phyloP scores from a whole-genome alignment of 2,797 vertebrate genomes.

The Carapus acus region DNA sequence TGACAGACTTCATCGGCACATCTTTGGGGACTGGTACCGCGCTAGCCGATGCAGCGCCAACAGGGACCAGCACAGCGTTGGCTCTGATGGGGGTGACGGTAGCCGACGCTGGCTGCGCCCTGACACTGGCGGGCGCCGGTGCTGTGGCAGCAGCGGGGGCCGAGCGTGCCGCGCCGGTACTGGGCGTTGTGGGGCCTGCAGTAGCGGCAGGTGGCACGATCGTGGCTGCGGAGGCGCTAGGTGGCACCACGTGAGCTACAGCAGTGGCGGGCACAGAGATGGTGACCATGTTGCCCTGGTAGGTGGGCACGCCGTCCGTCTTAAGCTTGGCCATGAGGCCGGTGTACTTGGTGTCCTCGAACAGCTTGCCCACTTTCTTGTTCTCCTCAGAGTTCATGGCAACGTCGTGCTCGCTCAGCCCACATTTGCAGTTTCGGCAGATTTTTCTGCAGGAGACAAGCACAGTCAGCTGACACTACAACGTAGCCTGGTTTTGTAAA shows the following conservation, averaged over 20 bases:
- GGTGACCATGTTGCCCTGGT: constrained; percentile 84
- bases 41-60: constrained; percentile 64
- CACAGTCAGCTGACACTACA: too few relatives aligned
- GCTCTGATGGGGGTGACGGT: constrained; percentile 32
- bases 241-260: constrained; percentile 36
- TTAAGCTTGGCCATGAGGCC: constrained; percentile 94
- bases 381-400: constrained; percentile 84
- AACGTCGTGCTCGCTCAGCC: constrained; percentile 89
- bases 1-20: constrained; percentile 80
- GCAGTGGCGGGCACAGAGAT: constrained; percentile 78
- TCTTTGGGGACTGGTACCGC: constrained; percentile 78
- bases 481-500: too few relatives aligned
- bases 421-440: constrained; percentile 96
- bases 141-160: not conserved
- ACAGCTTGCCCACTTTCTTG: constrained; percentile 91
- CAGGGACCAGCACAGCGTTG: constrained; percentile 26
- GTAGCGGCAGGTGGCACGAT: constrained; percentile 20
- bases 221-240: constrained; percentile 19
- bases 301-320: constrained; percentile 82
- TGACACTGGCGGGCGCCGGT: not conserved
- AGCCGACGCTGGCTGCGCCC: not conserved
- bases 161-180: too few relatives aligned
- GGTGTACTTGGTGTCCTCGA: constrained; percentile 96
- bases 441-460: constrained; percentile 80
- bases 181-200: constrained; percentile 3